Conservation (phyloP, 2,888 invertebrate species). For the Acheta domesticus region DNA sequence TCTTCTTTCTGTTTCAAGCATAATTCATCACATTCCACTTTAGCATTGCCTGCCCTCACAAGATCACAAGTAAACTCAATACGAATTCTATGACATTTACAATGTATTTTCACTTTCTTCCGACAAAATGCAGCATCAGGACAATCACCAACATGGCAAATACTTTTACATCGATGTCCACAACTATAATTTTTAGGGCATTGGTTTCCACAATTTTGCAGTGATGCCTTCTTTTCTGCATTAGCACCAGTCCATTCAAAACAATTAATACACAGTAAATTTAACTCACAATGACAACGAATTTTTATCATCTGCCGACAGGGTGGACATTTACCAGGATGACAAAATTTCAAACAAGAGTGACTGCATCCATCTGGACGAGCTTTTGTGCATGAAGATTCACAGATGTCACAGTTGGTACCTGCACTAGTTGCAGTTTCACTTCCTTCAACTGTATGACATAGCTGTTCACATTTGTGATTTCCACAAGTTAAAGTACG, state of each 20-base stretch:
- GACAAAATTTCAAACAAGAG: constrained; percentile 66
- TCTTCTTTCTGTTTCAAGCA: constrained; percentile 59
- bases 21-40: constrained; percentile 60
- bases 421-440: constrained; percentile 44
- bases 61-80: constrained; percentile 67
- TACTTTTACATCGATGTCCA: constrained; percentile 74
- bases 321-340: constrained; percentile 69
- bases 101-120: constrained; percentile 74
- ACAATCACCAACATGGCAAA: constrained; percentile 73
- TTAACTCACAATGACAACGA: constrained; percentile 79
- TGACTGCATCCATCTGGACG: constrained; percentile 74
- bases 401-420: constrained; percentile 57
- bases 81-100: constrained; percentile 74
- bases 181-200: constrained; percentile 82
- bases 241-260: constrained; percentile 58
- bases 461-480: constrained; percentile 69
- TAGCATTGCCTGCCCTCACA: constrained; percentile 45
- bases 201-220: constrained; percentile 71
- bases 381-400: constrained; percentile 57
- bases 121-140: constrained; percentile 64
- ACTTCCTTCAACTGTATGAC: constrained; percentile 63
- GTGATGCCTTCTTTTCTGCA: constrained; percentile 43
- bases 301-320: constrained; percentile 67
- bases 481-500: constrained; percentile 69
- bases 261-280: constrained; percentile 72